Evolutionary conservation across 53 echinoderm and acorn worm genomes (phyloP).

Genomic region (Pentamera pediparva): DNA sequence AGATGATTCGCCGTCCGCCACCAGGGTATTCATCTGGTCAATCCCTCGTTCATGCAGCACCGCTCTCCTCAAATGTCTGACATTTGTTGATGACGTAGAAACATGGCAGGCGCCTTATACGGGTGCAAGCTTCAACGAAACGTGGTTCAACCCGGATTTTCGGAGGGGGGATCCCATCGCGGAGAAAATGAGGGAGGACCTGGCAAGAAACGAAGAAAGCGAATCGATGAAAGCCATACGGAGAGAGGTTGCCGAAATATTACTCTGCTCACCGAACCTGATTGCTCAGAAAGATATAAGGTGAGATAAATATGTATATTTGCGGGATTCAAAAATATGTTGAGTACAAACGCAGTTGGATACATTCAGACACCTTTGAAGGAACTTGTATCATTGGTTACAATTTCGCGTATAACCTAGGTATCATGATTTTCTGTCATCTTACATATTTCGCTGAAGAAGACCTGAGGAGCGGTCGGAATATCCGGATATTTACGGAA

Average conservation of each 20-base stretch:
- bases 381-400: no score
- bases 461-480: no score
- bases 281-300: slow-evolving; percentile 11
- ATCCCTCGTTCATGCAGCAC: slow-evolving; percentile 13
- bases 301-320: neutral
- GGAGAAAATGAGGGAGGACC: neutral
- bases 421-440: no score
- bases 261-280: neutral
- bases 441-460: no score
- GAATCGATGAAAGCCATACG: neutral
- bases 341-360: no score
- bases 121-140: neutral
- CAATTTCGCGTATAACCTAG: no score
- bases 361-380: no score
- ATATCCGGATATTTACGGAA: no score
- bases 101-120: neutral
- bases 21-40: neutral
- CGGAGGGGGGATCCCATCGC: neutral
- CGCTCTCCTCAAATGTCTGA: neutral
- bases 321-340: neutral
- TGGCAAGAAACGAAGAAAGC: neutral
- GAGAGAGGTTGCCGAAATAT: neutral
- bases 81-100: neutral
- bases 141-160: neutral
- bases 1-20: no score